A percentile compares a stretch with the other conserved stretches of the same genome.
These are phyloP conservation scores for Himalopsyche tibetana DNA, from an alignment of 2,888 invertebrate genomes.

Conservation along the genomic window DNA sequence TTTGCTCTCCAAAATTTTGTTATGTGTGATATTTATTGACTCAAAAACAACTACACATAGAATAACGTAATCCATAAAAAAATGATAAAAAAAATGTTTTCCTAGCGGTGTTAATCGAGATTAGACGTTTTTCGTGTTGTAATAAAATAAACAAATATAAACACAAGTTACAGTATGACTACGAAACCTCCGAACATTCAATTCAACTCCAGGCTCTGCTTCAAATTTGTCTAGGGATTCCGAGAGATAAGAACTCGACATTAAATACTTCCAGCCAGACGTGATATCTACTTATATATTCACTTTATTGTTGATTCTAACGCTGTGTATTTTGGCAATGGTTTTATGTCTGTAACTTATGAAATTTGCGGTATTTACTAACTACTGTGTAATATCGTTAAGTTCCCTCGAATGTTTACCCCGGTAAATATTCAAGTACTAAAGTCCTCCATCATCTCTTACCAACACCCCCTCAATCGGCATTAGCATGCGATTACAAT, in stretches of 20 bases:
- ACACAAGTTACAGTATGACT: conserved; percentile 12
- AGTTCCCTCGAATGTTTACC: background rate
- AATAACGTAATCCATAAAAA: too few relatives aligned
- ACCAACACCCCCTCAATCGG: background rate
- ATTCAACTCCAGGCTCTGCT: conserved; percentile 57
- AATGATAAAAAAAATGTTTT: background rate
- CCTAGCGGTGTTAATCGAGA: background rate
- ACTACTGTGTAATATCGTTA: conserved; percentile 24
- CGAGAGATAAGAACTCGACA: conserved; percentile 51
- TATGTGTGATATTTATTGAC: too few relatives aligned
- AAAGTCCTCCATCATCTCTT: background rate
- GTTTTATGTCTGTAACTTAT: conserved; percentile 30
- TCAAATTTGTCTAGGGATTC: conserved; percentile 58
- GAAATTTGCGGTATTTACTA: conserved; percentile 36
- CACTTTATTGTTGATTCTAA: conserved; percentile 31
- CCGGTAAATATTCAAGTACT: conserved; percentile 27
- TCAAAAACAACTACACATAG: too few relatives aligned
- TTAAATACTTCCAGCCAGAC: conserved; percentile 23
- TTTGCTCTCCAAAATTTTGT: too few relatives aligned
- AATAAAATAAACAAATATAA: conserved; percentile 14
- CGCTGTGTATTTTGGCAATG: conserved; percentile 5
- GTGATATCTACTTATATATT: conserved; percentile 31
- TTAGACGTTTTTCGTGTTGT: background rate
- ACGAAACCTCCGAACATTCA: conserved; percentile 60
- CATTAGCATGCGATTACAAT: too few relatives aligned